Percentiles rank a stretch among this genome's conserved stretches.
These are phyloP conservation scores for Myrmecophaga tridactyla DNA, from an alignment of 2,113 vertebrate species.

Conservation along the genomic window DNA sequence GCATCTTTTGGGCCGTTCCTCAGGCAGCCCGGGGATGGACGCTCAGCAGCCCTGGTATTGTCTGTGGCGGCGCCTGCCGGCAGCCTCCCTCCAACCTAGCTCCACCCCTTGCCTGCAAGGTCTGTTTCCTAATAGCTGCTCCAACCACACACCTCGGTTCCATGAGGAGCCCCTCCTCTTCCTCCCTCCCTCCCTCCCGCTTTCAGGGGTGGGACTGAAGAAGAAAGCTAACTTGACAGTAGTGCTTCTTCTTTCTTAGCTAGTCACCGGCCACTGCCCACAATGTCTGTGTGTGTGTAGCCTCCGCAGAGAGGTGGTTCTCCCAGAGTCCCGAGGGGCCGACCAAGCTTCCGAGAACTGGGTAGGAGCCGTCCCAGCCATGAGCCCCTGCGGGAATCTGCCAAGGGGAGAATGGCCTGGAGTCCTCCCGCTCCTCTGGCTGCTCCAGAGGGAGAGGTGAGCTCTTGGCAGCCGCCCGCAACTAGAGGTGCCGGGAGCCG, in stretches of 20 bases:
- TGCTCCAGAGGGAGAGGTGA: slow-evolving; percentile 79
- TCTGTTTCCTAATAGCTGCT: slow-evolving; percentile 73
- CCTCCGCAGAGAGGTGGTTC: slow-evolving; percentile 34
- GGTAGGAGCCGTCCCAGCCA: slow-evolving; percentile 55
- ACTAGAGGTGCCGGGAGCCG: slow-evolving; percentile 72
- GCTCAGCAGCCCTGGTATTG: slow-evolving; percentile 54
- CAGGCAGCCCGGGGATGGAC: neutral
- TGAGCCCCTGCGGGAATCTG: slow-evolving; percentile 68
- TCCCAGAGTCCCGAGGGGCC: neutral
- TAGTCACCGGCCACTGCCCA: slow-evolving; percentile 24
- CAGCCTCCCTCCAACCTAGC: slow-evolving; percentile 64
- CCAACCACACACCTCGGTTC: slow-evolving; percentile 77
- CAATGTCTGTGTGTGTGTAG: slow-evolving; percentile 66
- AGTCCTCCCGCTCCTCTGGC: slow-evolving; percentile 69
- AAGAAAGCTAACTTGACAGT: slow-evolving; percentile 79
- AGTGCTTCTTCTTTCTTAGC: slow-evolving; percentile 66
- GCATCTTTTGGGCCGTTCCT: neutral
- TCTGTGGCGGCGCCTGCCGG: slow-evolving; percentile 15
- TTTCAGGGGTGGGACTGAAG: slow-evolving; percentile 80
- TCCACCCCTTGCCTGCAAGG: slow-evolving; percentile 77
- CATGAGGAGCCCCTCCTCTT: slow-evolving; percentile 82
- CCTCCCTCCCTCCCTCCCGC: slow-evolving; percentile 81
- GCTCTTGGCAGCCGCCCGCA: slow-evolving; percentile 54
- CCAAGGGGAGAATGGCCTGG: slow-evolving; percentile 61
- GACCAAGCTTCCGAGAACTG: slow-evolving; percentile 42